Base-by-base conservation (phyloP, 2,797 vertebrate species). In the Acanthornis magna region DNA sequence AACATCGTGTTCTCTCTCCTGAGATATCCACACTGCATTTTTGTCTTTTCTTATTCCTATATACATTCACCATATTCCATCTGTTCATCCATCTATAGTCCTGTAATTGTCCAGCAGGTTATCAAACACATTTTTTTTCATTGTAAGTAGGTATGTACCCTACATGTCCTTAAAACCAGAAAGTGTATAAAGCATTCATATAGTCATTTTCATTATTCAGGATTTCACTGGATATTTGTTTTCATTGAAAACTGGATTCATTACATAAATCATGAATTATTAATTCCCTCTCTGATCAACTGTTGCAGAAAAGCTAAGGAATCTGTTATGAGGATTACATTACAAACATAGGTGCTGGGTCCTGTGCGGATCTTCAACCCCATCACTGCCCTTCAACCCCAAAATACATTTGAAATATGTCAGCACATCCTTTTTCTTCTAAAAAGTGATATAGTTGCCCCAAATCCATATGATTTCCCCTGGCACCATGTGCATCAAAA, bases 381-480 rank as follows among this genome's bases (percentile, higher is more conserved):
- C 16, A 74, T 95, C 91, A 98, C 18, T 97, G 97, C 70, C 98
- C 98, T 97, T 98, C 98, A 71, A 98, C 97, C 42, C 98, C 98
- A 87, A 98, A 98, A 89, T 97, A 97, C 96, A 98, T 97, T 68
- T 97, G 97, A 97, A 99, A 99, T 86, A 99, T 96, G 34, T 99
- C 97, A 75, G 98, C 98, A 80, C 99, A 99, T 38, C 98, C 98
- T 73, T 95, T 98, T 92, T 98, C 98, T 83, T 97, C 98, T 96
- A 99, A 97, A 97, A 99, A 99, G 58, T 97, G 98, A 97, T 99
- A 99, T 0, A 99, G 98, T 93, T 99, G 99, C 48, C 99, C 99
- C 48, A 99, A 98, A 98, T 99, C 99, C 99, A 99, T 99, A 97
- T 99, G 99, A 95, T 98, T 99, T 73, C 98, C 98, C 97, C 98